phyloP scores from a whole-genome alignment of 92 coral and sea anemone genomes.

The Ricordea florida region DNA sequence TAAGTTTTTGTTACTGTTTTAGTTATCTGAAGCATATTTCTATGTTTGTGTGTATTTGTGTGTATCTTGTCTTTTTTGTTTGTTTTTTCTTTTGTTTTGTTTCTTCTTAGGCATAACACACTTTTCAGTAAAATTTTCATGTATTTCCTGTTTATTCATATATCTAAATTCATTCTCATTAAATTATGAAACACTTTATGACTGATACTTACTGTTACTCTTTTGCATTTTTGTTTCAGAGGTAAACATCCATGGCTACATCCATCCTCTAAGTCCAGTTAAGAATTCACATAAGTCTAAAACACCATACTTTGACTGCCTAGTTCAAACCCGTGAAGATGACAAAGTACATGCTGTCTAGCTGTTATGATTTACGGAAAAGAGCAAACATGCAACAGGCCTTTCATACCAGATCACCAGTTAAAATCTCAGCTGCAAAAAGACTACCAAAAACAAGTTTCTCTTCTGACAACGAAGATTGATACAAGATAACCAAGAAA shows the following conservation, averaged over 20 bases:
- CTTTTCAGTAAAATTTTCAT: too few relatives aligned
- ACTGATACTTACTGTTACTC: slow-evolving; percentile 37
- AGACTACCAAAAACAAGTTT: slow-evolving; percentile 57
- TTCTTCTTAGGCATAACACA: too few relatives aligned
- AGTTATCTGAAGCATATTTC: too few relatives aligned
- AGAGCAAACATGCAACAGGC: slow-evolving; percentile 58
- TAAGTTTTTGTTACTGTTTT: too few relatives aligned
- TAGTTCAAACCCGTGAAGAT: slow-evolving; percentile 47
- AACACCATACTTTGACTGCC: slow-evolving; percentile 61
- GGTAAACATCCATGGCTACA: slow-evolving; percentile 50
- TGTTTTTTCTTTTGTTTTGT: too few relatives aligned
- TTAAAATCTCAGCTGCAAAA: slow-evolving; percentile 47
- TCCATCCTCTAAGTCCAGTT: slow-evolving; percentile 56
- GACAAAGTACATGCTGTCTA: slow-evolving; percentile 58
- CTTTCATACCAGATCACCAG: slow-evolving; percentile 48
- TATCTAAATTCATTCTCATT: too few relatives aligned
- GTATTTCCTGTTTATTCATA: too few relatives aligned
- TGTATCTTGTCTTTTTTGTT: too few relatives aligned
- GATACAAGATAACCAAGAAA: slow-evolving; percentile 55
- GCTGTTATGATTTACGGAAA: slow-evolving; percentile 40
- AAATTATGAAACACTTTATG: slow-evolving; percentile 27
- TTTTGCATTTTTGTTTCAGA: slow-evolving; percentile 43
- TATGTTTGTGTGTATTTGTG: too few relatives aligned
- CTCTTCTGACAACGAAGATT: slow-evolving; percentile 45
- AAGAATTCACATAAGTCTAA: slow-evolving; percentile 59